Evolutionary conservation across 2,113 vertebrate species (phyloP), one percentile per base, ranked within the genome.

Genomic region (Ictidomys tridecemlineatus): DNA sequence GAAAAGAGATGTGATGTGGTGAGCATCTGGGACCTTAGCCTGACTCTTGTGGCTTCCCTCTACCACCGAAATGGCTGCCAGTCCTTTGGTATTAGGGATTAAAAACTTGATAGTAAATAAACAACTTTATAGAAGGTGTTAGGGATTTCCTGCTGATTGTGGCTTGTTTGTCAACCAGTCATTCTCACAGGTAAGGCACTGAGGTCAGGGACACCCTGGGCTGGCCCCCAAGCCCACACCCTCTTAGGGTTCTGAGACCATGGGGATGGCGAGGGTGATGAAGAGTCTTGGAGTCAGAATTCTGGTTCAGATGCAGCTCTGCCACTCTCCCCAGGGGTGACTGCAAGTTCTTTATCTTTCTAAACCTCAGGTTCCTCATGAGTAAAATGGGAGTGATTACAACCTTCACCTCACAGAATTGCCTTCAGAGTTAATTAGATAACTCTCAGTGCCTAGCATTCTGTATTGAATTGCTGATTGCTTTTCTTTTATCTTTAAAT

Each of bases 271-370:
- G 67, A 24, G 26, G 18, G 2, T 1, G 53, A 37, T 16, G 17
- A 1, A 2, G 74, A 5, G 4, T 82, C 45, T 9, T 17, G 13
- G 17, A 48, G 9, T 56, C 74, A 73, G 30, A 24, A 7, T 2
- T 14, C 42, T 18, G 11, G 30, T 69, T 85, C 84, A 10, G 58
- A 26, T 37, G 42, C 28, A 45, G 24, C 73, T 34, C 69, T 13
- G 11, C 79, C 58, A 48, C 2, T 22, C 34, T 1, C 20, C 1
- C 8, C 1, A 0, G 56, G 18, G 37, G 63, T 3, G 39, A 45
- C 42, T 1, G 28, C 61, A 65, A 20, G n/a, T 58, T 37, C 4
- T 65, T 65, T 17, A 53, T 51, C n/a, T n/a, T n/a, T n/a, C 26
- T 82, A 67, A 14, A 56, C 89, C 30, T 79, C 45, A 32, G 30